Percentiles rank a stretch among this genome's conserved stretches.
phyloP scores from a whole-genome alignment of 2,113 vertebrate species.

The Isurus oxyrinchus region DNA sequence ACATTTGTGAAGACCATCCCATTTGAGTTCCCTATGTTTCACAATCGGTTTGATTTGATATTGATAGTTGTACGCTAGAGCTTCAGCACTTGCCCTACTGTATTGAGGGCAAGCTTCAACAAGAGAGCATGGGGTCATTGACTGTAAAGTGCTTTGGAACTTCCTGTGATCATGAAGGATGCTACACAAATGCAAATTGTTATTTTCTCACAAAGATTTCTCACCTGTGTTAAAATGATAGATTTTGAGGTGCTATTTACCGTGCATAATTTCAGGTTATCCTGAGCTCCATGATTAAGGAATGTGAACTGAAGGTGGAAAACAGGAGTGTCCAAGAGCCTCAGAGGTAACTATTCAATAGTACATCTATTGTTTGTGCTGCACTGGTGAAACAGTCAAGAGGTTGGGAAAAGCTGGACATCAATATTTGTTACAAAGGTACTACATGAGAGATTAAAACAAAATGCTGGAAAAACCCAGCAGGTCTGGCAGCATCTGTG shows the following conservation, averaged over 20 bases:
- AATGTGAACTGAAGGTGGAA: constrained; percentile 98
- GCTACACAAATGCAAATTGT: neutral
- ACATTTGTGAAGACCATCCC: too few relatives aligned
- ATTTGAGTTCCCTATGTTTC: too few relatives aligned
- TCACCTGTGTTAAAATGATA: neutral
- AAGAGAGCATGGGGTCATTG: neutral
- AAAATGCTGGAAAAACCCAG: too few relatives aligned
- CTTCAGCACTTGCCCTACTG: neutral
- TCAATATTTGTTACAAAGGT: neutral
- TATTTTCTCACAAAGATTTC: neutral
- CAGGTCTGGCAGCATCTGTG: too few relatives aligned
- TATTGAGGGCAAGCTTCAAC: neutral
- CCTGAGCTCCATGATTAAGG: constrained; percentile 97
- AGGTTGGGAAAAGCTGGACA: too few relatives aligned
- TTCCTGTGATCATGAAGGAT: neutral
- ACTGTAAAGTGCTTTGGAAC: neutral
- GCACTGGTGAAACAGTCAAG: neutral
- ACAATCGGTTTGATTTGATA: neutral
- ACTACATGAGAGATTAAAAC: too few relatives aligned
- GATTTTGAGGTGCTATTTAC: neutral
- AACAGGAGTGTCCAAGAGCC: constrained; percentile 88
- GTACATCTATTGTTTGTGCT: neutral
- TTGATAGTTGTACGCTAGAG: neutral
- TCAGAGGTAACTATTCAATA: constrained; percentile 71
- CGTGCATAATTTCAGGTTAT: constrained; percentile 70